Evolutionary conservation across 2,113 vertebrate species (phyloP).

Genomic region (Urocynchramus pylzowi): DNA sequence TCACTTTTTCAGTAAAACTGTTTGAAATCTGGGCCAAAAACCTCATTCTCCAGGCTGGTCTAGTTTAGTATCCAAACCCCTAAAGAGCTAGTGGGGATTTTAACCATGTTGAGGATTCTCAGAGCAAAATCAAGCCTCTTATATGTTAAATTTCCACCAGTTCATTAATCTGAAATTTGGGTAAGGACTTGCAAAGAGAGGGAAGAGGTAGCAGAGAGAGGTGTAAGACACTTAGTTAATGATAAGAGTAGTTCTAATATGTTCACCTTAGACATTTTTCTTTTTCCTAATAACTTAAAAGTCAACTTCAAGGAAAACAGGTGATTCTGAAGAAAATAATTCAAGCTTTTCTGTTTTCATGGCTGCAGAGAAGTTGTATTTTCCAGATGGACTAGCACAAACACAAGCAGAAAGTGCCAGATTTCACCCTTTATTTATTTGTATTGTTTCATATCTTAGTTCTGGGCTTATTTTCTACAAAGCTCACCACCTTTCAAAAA

Average conservation of each 20-base stretch:
- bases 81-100: not conserved
- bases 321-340: not conserved
- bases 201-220: not conserved
- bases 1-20: not conserved
- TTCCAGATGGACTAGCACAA: constrained; percentile 22
- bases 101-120: not conserved
- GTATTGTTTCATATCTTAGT: not conserved
- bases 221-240: not conserved
- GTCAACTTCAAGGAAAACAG: not conserved
- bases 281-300: not conserved
- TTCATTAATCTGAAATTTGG: not conserved
- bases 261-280: not conserved
- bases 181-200: not conserved
- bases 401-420: not conserved
- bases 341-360: not conserved
- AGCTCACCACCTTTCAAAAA: not conserved
- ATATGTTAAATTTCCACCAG: not conserved
- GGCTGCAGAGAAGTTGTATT: not conserved
- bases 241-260: not conserved
- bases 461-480: not conserved
- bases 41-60: not conserved
- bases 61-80: not conserved
- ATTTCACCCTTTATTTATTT: constrained; percentile 19
- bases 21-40: not conserved
- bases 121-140: not conserved